A percentile compares a stretch with the other conserved stretches of the same genome.
These are phyloP conservation scores for human DNA, from an alignment of 2,113 vertebrate genomes.

Conservation along the genomic window DNA sequence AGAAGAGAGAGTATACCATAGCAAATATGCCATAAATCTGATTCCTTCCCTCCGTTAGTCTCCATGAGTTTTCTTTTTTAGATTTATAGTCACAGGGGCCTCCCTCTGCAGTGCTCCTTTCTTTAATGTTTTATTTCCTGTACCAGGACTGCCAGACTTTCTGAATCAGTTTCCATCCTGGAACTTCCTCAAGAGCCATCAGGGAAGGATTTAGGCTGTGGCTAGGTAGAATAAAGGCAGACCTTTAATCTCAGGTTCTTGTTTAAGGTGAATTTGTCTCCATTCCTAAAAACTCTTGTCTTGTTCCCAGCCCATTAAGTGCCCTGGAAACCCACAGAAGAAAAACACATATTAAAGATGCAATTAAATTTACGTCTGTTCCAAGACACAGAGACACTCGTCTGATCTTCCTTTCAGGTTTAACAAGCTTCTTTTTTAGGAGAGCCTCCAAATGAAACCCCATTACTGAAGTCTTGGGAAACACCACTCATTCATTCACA, in stretches of 20 bases:
- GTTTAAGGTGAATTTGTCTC: neutral
- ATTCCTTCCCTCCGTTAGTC: neutral
- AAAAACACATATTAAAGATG: neutral
- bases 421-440: neutral
- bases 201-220: neutral
- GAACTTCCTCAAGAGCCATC: neutral
- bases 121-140: neutral
- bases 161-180: neutral
- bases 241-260: neutral
- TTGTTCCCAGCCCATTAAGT: neutral
- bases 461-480: neutral
- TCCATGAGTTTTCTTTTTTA: neutral
- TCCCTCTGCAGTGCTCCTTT: neutral
- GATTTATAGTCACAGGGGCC: neutral
- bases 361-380: neutral
- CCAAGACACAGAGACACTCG: neutral
- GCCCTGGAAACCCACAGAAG: neutral
- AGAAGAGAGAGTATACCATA: neutral
- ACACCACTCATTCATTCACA: neutral
- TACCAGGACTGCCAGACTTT: neutral
- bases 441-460: neutral
- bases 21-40: too few species aligned
- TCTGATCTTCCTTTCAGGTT: neutral
- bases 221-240: neutral
- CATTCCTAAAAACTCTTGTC: neutral